Evolutionary conservation across 2,797 vertebrate species (phyloP).

Genomic region (Amniataba percoides): DNA sequence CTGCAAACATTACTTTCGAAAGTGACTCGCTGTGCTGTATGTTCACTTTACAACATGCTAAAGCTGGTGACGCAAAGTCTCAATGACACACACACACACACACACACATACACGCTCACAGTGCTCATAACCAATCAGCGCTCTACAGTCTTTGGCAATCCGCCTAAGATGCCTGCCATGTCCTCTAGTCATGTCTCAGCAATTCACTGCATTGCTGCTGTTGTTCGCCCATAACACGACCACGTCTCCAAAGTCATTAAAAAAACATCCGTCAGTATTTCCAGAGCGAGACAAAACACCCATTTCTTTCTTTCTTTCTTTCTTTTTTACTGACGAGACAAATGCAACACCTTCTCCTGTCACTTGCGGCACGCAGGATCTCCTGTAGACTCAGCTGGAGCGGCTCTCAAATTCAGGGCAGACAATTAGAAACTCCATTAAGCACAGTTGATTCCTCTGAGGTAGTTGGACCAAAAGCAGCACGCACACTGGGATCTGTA

Average conservation of each 20-base stretch:
- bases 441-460: constrained; percentile 82
- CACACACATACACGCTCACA: constrained; percentile 25
- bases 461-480: constrained; percentile 81
- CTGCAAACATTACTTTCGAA: background rate
- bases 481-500: constrained; percentile 71
- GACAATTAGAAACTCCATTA: constrained; percentile 85
- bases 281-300: constrained; percentile 11
- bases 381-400: constrained; percentile 46
- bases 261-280: constrained; percentile 16
- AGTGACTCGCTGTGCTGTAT: constrained; percentile 14
- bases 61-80: background rate
- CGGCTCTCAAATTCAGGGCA: constrained; percentile 79
- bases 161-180: constrained; percentile 62
- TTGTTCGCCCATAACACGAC: constrained; percentile 44
- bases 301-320: too few relatives aligned
- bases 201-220: constrained; percentile 74
- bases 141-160: constrained; percentile 60
- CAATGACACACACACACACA: constrained; percentile 34
- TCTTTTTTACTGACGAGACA: constrained; percentile 30
- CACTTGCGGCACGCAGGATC: constrained; percentile 35
- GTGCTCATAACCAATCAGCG: constrained; percentile 28
- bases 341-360: constrained; percentile 44
- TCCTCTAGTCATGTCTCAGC: constrained; percentile 69
- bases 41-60: background rate
- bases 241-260: constrained; percentile 14